A percentile compares a stretch with the other conserved stretches of the same genome.
These are phyloP conservation scores for Euclidia mi DNA, from an alignment of 2,888 invertebrate genomes.

Conservation along the genomic window DNA sequence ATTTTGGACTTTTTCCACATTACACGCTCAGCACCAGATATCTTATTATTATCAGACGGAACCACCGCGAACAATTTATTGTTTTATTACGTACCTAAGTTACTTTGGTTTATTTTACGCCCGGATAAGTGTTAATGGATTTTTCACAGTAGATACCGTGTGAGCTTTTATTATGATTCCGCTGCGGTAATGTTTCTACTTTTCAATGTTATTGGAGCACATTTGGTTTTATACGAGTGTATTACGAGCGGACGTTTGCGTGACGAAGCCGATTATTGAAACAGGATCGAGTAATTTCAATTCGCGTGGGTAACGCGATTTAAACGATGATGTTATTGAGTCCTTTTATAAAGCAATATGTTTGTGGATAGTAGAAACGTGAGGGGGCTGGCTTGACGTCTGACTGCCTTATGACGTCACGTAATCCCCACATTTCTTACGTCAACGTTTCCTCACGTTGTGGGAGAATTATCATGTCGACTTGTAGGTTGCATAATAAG, in stretches of 20 bases:
- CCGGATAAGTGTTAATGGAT: slow-evolving; percentile 80
- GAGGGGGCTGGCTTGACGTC: slow-evolving; percentile 14
- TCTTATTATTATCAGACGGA: slow-evolving; percentile 64
- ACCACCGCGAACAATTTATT: slow-evolving; percentile 67
- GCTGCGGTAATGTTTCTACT: slow-evolving; percentile 72
- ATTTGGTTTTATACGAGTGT: slow-evolving; percentile 73
- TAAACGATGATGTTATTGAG: slow-evolving; percentile 39
- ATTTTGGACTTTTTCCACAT: slow-evolving; percentile 57
- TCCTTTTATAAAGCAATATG: slow-evolving; percentile 43
- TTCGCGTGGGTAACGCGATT: slow-evolving; percentile 39
- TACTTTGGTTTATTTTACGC: slow-evolving; percentile 75
- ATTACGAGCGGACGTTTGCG: slow-evolving; percentile 75
- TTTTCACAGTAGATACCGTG: slow-evolving; percentile 71
- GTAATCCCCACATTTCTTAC: slow-evolving; percentile 47
- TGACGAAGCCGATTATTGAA: slow-evolving; percentile 76
- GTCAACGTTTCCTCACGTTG: slow-evolving; percentile 31
- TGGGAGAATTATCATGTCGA: slow-evolving; percentile 37
- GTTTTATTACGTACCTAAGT: slow-evolving; percentile 67
- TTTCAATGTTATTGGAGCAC: slow-evolving; percentile 78
- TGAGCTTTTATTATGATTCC: slow-evolving; percentile 81
- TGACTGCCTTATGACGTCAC: slow-evolving; percentile 42
- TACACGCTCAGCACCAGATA: slow-evolving; percentile 57
- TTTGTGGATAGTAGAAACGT: slow-evolving; percentile 20
- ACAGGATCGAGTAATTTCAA: slow-evolving; percentile 32
- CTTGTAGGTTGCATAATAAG: slow-evolving; percentile 38